phyloP scores from a whole-genome alignment of 2,113 vertebrate genomes.

The Malurus melanocephalus region DNA sequence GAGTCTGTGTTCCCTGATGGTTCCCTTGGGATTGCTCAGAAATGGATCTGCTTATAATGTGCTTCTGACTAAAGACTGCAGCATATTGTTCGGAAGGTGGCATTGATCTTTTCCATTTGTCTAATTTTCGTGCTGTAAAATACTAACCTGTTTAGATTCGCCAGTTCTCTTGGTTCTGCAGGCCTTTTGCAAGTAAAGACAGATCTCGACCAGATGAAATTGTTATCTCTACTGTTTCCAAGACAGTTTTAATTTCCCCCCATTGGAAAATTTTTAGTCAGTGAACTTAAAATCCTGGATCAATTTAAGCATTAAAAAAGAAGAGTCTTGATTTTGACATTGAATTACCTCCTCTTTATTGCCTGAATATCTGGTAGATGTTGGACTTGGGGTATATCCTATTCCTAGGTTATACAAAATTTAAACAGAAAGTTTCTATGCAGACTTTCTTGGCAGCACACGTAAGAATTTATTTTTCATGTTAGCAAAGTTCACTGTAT shows the following conservation, averaged over 20 bases:
- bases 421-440: constrained; percentile 14
- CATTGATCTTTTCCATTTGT: not conserved
- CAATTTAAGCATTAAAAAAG: rapidly evolving
- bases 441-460: constrained; percentile 1
- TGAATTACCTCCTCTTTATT: not conserved
- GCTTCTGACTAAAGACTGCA: not conserved
- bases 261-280: not conserved
- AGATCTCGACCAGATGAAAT: not conserved
- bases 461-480: not conserved
- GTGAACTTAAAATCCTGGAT: not conserved
- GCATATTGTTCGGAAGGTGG: not conserved
- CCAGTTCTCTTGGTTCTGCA: not conserved
- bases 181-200: not conserved
- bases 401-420: not conserved
- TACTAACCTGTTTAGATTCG: not conserved
- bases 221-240: not conserved
- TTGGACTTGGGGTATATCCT: not conserved
- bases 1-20: not conserved
- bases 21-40: not conserved
- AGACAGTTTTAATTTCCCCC: not conserved
- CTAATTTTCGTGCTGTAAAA: not conserved
- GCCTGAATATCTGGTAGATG: not conserved
- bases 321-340: not conserved
- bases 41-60: not conserved
- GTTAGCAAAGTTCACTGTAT: not conserved